Conservation (phyloP, 2,888 invertebrate species). For the Lepidochrysops patricia region DNA sequence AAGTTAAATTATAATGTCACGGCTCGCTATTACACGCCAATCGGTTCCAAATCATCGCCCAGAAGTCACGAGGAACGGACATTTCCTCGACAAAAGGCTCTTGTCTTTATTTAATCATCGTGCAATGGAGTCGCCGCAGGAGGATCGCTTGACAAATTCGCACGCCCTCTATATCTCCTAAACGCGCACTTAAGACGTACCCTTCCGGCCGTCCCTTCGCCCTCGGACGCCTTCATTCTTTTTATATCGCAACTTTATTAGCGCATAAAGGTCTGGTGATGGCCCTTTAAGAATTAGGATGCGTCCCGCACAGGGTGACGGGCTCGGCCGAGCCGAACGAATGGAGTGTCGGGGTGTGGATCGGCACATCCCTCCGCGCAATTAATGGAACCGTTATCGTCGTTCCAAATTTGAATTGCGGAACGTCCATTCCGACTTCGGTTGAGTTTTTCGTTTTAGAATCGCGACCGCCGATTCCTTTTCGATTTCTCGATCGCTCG, state of each 20-base stretch:
- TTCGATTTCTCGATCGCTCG: constrained; percentile 5
- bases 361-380: constrained; percentile 48
- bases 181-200: constrained; percentile 71
- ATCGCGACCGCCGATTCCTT: constrained; percentile 16
- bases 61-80: constrained; percentile 34
- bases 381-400: constrained; percentile 58
- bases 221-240: constrained; percentile 72
- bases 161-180: constrained; percentile 71
- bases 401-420: constrained; percentile 54
- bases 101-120: constrained; percentile 68
- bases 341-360: constrained; percentile 57
- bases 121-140: constrained; percentile 59
- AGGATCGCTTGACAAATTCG: constrained; percentile 67
- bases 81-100: constrained; percentile 38
- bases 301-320: constrained; percentile 60
- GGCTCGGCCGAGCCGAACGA: constrained; percentile 60
- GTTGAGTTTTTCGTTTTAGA: constrained; percentile 15
- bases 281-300: constrained; percentile 73
- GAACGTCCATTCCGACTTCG: constrained; percentile 17
- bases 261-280: constrained; percentile 73
- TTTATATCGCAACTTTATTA: constrained; percentile 75
- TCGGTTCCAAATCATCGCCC: constrained; percentile 27
- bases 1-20: constrained; percentile 10
- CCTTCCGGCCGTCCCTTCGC: constrained; percentile 51
- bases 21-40: constrained; percentile 14